phyloP scores from a whole-genome alignment of 2,797 vertebrate genomes.

The Myotis myotis region DNA sequence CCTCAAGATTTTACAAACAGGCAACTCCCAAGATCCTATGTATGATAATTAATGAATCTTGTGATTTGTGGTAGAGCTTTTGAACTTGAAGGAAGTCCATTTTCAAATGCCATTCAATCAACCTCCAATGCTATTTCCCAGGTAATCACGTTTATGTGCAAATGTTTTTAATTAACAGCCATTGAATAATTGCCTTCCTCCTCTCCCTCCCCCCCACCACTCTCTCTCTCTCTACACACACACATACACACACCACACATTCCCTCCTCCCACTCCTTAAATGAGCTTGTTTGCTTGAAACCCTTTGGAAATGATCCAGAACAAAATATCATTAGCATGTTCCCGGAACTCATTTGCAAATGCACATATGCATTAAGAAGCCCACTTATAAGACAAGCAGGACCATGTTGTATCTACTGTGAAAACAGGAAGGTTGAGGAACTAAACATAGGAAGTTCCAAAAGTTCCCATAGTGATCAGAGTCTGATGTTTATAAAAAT shows the following conservation, averaged over 20 bases:
- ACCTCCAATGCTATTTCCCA: slow-evolving; percentile 72
- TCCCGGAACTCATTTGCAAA: slow-evolving; percentile 77
- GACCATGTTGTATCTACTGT: not conserved
- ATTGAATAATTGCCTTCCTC: slow-evolving; percentile 62
- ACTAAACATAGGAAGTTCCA: not conserved
- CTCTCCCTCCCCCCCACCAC: not conserved
- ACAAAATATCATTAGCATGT: slow-evolving; percentile 69
- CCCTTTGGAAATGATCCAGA: slow-evolving; percentile 62
- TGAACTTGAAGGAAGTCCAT: slow-evolving; percentile 74
- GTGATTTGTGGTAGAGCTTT: slow-evolving; percentile 79
- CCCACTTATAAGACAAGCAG: slow-evolving; percentile 36
- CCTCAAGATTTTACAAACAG: slow-evolving; percentile 51
- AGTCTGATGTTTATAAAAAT: not conserved
- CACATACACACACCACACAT: not conserved
- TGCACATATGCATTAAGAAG: slow-evolving; percentile 58
- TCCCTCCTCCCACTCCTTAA: not conserved
- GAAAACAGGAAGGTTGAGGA: not conserved
- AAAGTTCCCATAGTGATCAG: not conserved
- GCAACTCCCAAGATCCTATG: slow-evolving; percentile 23
- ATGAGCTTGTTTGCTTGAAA: slow-evolving; percentile 64
- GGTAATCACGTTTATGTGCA: slow-evolving; percentile 76
- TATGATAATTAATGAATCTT: slow-evolving; percentile 72
- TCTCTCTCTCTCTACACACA: not conserved
- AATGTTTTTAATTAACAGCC: slow-evolving; percentile 72
- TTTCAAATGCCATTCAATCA: slow-evolving; percentile 75